A percentile compares a stretch with the other conserved stretches of the same genome.
These are phyloP conservation scores for Megamerina dolium DNA, from an alignment of 2,888 invertebrate genomes.

Conservation along the genomic window DNA sequence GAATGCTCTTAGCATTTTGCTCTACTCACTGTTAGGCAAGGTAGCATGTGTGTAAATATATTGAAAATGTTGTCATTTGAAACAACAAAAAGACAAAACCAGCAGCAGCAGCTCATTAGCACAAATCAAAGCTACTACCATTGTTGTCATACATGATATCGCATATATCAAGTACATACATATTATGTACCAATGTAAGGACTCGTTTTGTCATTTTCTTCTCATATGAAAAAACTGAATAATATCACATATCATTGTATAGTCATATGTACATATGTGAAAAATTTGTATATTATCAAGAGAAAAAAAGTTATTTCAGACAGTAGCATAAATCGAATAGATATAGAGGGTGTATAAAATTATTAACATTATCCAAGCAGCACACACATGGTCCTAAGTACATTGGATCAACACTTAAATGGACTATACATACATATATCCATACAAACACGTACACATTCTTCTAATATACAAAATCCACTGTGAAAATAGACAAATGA, in stretches of 20 bases:
- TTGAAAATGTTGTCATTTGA: no score
- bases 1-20: no score
- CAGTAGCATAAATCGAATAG: not conserved
- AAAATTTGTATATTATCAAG: no score
- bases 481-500: conserved; percentile 37
- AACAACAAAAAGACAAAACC: not conserved
- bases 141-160: conserved; percentile 24
- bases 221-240: no score
- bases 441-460: not conserved
- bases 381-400: conserved; percentile 6
- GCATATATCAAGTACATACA: conserved; percentile 20
- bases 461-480: no score
- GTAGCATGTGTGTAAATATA: no score
- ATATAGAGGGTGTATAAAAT: conserved; percentile 23
- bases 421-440: not conserved
- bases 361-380: conserved; percentile 35
- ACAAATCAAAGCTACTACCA: conserved; percentile 25
- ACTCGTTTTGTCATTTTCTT: no score
- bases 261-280: no score
- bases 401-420: conserved; percentile 9
- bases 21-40: no score
- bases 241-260: conserved; percentile 1
- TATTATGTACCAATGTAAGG: no score
- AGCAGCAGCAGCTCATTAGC: conserved; percentile 28
- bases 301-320: not conserved